A percentile compares a stretch with the other conserved stretches of the same genome.
Conservation (phyloP, 35 echinoderm and acorn worm genomes). For the Diadema setosum region DNA sequence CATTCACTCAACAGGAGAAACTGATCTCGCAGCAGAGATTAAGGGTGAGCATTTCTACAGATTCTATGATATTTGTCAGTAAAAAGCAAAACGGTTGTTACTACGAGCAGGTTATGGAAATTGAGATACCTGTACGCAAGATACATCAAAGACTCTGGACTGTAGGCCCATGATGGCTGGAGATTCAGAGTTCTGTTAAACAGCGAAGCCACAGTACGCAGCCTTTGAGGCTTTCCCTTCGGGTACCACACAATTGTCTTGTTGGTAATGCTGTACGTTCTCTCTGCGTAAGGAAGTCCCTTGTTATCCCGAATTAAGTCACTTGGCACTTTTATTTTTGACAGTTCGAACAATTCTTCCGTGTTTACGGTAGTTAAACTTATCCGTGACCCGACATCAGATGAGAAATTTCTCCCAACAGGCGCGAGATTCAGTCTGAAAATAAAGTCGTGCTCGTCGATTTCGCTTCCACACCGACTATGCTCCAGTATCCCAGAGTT, state of each 20-base stretch:
- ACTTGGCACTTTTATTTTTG: no score
- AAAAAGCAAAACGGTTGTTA: no score
- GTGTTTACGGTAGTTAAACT: background rate
- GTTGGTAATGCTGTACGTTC: background rate
- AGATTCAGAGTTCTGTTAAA: background rate
- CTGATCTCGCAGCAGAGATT: no score
- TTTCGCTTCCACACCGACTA: constrained; percentile 48
- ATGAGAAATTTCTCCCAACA: background rate
- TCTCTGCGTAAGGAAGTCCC: no score
- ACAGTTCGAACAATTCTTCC: background rate
- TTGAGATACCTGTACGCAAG: background rate
- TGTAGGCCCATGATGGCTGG: background rate
- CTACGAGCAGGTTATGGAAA: no score
- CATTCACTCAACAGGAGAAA: no score
- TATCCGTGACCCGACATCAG: constrained; percentile 32
- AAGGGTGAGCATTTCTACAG: no score
- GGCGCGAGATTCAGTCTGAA: constrained; percentile 63
- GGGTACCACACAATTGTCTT: background rate
- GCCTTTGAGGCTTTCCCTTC: background rate
- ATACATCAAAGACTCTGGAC: background rate
- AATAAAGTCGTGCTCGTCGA: constrained; percentile 59
- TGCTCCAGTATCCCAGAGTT: constrained; percentile 52
- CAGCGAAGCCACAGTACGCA: background rate
- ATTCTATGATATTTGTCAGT: no score
- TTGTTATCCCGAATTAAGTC: no score